Percentiles rank a stretch among this genome's conserved stretches.
These are phyloP conservation scores for Portevinia maculata DNA, from an alignment of 2,888 invertebrate species.

Conservation along the genomic window DNA sequence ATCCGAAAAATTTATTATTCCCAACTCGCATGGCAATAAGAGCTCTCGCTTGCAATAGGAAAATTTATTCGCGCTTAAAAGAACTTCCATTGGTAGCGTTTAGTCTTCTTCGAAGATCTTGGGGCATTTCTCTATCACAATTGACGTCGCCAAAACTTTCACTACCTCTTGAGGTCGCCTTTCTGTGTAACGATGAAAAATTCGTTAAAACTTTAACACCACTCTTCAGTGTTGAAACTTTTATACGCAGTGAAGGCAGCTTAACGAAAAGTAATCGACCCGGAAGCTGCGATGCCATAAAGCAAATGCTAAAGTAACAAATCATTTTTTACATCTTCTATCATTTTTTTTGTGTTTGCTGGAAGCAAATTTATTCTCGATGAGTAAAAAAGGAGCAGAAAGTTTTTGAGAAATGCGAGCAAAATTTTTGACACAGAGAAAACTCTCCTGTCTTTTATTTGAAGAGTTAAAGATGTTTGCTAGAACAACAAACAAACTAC, in stretches of 20 bases:
- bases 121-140: conserved; percentile 14
- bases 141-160: conserved; percentile 37
- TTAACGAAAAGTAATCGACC: conserved; percentile 30
- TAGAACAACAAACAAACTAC: background rate
- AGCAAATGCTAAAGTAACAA: conserved; percentile 43
- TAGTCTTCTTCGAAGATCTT: conserved; percentile 3
- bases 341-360: conserved; percentile 9
- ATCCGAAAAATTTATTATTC: conserved; percentile 17
- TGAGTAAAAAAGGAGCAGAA: background rate
- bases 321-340: conserved; percentile 35
- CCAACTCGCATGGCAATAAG: conserved; percentile 15
- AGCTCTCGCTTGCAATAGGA: background rate
- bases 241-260: conserved; percentile 5
- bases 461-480: background rate
- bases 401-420: background rate
- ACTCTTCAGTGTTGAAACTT: conserved; percentile 20
- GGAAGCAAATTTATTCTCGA: background rate
- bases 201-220: conserved; percentile 36
- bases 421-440: background rate
- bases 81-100: background rate
- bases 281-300: conserved; percentile 32
- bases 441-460: conserved; percentile 4
- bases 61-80: conserved; percentile 2
- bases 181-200: background rate
- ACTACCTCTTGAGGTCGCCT: conserved; percentile 6